Evolutionary conservation across 2,113 vertebrate species (phyloP).

Genomic region (Sinocyclocheilus anshuiensis): DNA sequence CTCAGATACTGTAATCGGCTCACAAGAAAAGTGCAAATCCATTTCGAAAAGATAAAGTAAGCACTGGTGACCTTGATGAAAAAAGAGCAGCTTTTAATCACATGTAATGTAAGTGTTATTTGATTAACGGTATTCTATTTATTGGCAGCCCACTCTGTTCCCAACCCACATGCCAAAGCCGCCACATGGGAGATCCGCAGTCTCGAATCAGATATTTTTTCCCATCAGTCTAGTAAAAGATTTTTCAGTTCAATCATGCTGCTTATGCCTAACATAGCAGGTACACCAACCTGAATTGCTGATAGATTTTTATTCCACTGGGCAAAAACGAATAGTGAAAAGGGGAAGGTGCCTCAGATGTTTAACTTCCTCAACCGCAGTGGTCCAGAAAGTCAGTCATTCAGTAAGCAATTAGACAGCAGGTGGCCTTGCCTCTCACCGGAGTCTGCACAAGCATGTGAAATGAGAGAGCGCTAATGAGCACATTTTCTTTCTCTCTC

Average conservation of each 20-base stretch:
- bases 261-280: too few relatives aligned
- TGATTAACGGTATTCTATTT: constrained; percentile 31
- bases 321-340: constrained; percentile 51
- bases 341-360: constrained; percentile 47
- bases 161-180: not conserved
- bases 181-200: constrained; percentile 19
- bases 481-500: constrained; percentile 8
- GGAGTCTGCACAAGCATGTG: constrained; percentile 61
- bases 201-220: not conserved
- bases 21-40: not conserved
- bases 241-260: constrained; percentile 16
- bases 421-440: constrained; percentile 60
- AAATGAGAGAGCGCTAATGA: constrained; percentile 59
- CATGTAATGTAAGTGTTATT: constrained; percentile 1
- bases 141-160: constrained; percentile 24
- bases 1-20: not conserved
- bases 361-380: constrained; percentile 58
- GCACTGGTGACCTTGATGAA: constrained; percentile 7
- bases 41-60: not conserved
- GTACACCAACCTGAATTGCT: not conserved
- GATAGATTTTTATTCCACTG: constrained; percentile 52
- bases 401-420: constrained; percentile 71
- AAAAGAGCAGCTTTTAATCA: constrained; percentile 19
- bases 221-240: not conserved
- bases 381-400: constrained; percentile 58